Percentiles rank a stretch among this genome's conserved stretches.
Evolutionary conservation across 2,797 vertebrate genomes (phyloP).

Genomic region (Thripadectes ignobilis): DNA sequence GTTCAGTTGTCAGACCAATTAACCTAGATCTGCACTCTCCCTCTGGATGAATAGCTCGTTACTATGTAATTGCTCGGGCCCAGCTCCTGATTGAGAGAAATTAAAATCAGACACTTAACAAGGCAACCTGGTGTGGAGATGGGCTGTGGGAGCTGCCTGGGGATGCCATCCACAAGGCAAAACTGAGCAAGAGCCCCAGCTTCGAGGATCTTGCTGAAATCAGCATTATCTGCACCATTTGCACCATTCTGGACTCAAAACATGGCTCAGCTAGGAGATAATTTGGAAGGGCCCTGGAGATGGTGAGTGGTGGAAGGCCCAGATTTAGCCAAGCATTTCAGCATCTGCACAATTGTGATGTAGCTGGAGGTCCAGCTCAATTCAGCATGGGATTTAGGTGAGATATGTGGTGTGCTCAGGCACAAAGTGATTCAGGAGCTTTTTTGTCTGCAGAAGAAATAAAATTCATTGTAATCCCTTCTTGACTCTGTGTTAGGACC

Average conservation of each 20-base stretch:
- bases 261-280: not conserved
- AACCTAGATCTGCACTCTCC: slow-evolving; percentile 42
- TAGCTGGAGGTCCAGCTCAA: not conserved
- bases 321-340: not conserved
- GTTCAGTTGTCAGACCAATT: slow-evolving; percentile 64
- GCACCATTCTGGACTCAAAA: not conserved
- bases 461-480: not conserved
- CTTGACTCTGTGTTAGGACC: not conserved
- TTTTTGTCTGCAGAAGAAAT: not conserved
- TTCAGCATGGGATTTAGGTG: not conserved
- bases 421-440: not conserved
- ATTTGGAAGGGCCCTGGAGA: not conserved
- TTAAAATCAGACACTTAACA: slow-evolving; percentile 58
- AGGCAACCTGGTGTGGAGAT: slow-evolving; percentile 8
- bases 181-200: not conserved
- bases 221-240: not conserved
- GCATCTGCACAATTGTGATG: not conserved
- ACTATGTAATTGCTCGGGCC: slow-evolving; percentile 27
- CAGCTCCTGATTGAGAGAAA: slow-evolving; percentile 40
- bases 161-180: not conserved
- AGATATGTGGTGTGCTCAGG: not conserved
- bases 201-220: not conserved
- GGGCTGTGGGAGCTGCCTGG: not conserved
- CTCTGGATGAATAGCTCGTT: slow-evolving; percentile 33
- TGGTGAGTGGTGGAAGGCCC: not conserved